Conservation (phyloP, 1,140 invertebrate genomes). For the Heliconius hewitsoni region DNA sequence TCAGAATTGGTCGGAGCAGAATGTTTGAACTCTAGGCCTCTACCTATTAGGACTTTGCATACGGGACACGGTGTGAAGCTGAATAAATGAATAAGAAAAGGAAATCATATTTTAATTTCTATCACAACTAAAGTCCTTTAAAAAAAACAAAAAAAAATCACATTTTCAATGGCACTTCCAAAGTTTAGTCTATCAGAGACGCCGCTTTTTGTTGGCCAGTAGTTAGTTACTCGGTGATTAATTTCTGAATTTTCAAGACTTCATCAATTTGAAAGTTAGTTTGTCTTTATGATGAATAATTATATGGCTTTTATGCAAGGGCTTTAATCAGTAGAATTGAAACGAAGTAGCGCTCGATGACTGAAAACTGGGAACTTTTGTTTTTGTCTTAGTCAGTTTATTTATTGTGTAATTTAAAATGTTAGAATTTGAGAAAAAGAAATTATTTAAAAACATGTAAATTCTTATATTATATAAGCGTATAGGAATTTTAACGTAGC, state of each 20-base stretch:
- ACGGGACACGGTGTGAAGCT: not conserved
- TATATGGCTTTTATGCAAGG: conserved; percentile 23
- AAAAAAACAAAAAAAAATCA: not conserved
- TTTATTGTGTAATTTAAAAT: conserved; percentile 2
- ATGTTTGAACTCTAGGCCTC: too few species aligned
- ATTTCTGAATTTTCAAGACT: conserved; percentile 31
- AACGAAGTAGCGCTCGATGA: conserved; percentile 1
- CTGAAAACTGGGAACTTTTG: not conserved
- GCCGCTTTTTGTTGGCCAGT: conserved; percentile 30
- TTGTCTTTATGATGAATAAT: conserved; percentile 33
- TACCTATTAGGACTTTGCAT: not conserved
- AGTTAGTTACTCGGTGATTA: conserved; percentile 34
- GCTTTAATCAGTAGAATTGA: conserved; percentile 16
- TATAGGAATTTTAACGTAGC: too few species aligned
- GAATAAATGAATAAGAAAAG: not conserved
- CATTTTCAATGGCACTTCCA: conserved; percentile 17
- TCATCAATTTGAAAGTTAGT: conserved; percentile 31
- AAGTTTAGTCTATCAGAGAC: conserved; percentile 29
- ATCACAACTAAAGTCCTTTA: not conserved
- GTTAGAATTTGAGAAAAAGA: not conserved
- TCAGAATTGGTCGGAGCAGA: too few species aligned
- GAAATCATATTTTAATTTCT: not conserved
- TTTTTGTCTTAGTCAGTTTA: not conserved
- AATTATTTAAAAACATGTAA: not conserved
- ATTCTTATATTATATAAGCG: too few species aligned